Percentiles rank a stretch among this genome's conserved stretches.
Evolutionary conservation across 2,797 vertebrate genomes (phyloP).

Genomic region (Neosalanx taihuensis): DNA sequence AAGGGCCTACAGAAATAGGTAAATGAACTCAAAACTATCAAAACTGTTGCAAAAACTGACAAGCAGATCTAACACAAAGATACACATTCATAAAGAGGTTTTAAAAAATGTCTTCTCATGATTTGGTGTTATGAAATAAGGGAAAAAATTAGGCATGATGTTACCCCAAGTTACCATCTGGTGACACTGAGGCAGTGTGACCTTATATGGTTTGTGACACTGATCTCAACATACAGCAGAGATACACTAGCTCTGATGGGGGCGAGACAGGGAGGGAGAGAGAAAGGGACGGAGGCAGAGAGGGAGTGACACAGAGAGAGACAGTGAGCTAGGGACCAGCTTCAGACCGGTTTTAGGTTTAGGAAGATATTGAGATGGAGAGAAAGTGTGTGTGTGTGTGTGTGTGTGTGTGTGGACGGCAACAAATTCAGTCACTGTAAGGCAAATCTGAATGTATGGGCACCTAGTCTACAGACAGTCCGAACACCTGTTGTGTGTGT

Average conservation of each 20-base stretch:
- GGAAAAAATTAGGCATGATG: conserved; percentile 38
- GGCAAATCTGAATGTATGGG: conserved; percentile 33
- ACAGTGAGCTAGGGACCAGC: no score
- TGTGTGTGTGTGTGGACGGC: conserved; percentile 16
- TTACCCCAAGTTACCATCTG: conserved; percentile 51
- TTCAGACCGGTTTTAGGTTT: neutral
- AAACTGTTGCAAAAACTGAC: no score
- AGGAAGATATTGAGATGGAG: conserved; percentile 46
- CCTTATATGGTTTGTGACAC: conserved; percentile 28
- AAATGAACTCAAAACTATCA: neutral
- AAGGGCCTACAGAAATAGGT: no score
- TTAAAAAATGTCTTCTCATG: no score
- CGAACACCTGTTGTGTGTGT: neutral
- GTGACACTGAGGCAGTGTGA: conserved; percentile 33
- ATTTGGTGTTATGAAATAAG: conserved; percentile 12
- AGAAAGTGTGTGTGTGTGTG: conserved; percentile 34
- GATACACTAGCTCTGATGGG: no score
- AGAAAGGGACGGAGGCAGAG: no score
- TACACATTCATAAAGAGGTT: neutral
- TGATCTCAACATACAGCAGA: conserved; percentile 13
- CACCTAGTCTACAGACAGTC: neutral
- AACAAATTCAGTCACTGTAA: conserved; percentile 35
- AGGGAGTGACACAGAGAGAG: no score
- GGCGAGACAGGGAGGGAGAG: no score
- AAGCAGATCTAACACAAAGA: neutral